A percentile compares a stretch with the other conserved stretches of the same genome.
These are phyloP conservation scores for Dryadula phaetusa DNA, from an alignment of 2,888 invertebrate species.

Conservation along the genomic window DNA sequence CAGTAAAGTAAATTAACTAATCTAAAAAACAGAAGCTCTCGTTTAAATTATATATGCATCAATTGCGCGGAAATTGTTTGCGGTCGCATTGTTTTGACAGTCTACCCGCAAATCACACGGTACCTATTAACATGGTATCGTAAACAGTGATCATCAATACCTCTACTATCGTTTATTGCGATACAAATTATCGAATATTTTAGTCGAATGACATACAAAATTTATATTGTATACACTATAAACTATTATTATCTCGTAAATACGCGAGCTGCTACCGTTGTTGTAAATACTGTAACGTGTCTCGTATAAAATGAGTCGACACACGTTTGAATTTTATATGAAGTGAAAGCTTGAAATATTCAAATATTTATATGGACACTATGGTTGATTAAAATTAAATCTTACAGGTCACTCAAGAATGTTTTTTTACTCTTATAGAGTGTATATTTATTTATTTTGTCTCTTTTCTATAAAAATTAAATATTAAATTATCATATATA, in stretches of 20 bases:
- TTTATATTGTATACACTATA: neutral
- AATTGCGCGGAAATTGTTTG: conserved; percentile 39
- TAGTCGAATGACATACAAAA: neutral
- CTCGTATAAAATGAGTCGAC: neutral
- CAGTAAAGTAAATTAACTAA: neutral
- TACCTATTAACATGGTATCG: conserved; percentile 39
- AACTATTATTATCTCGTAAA: conserved; percentile 14
- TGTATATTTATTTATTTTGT: neutral
- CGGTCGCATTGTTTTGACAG: conserved; percentile 47
- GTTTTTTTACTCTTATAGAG: no score
- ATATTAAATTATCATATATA: neutral
- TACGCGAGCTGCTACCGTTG: neutral
- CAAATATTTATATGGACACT: neutral
- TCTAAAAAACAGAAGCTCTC: conserved; percentile 7
- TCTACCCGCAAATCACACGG: conserved; percentile 43
- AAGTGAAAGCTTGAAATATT: neutral
- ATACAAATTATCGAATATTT: conserved; percentile 10
- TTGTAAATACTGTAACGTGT: neutral
- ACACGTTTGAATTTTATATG: neutral
- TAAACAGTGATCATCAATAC: conserved; percentile 33
- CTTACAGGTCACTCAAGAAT: neutral
- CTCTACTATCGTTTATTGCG: conserved; percentile 16
- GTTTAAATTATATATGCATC: conserved; percentile 32
- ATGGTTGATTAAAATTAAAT: neutral
- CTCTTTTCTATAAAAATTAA: neutral